Evolutionary conservation across 2,888 invertebrate genomes (phyloP), one percentile per base, ranked within the genome.

Genomic region (Rugalucina vietnamica): DNA sequence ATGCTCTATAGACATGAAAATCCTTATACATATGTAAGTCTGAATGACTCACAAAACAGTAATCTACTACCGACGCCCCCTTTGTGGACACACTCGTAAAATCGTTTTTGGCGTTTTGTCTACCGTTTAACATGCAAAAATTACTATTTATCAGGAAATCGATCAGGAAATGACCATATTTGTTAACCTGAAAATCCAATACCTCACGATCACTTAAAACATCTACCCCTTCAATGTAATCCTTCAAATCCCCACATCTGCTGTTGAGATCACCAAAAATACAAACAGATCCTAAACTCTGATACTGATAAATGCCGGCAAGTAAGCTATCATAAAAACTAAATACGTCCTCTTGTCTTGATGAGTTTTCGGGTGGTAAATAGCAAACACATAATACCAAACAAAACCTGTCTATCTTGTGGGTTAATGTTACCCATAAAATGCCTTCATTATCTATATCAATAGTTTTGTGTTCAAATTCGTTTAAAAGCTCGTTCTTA

Each of bases 331-430:
- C 74, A 74, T 57, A 73, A 79, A 74, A 79, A 12, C 12, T 34
- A 34, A 29, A 10, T 37, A 36, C 81, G 36, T 76, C 71, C n/a
- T 27, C 27, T 14, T 65, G 36, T 21, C 81, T 65, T 18, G 76
- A 70, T 21, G 81, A 76, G 34, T 69, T 70, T 39, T 81, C 76
- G 1, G 81, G 81, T n/a, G 76, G 81, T 50, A 81, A 29, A 32
- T 81, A 76, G 57, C 81, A 81, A 12, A 76, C 81, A 81, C 81
- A 81, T 50, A 39, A 21, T 24, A 69, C 36, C 8, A 81, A 43
- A 27, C 14, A 29, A 36, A n/a, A 14, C 27, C 37, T 27, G 14
- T 57, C 34, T 29, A 34, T 10, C 32, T 76, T 75, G 70, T 76
- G 50, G 18, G 24, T 50, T 12, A 75, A 21, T 36, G 32, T 24